Evolutionary conservation across 2,888 invertebrate genomes (phyloP).

Genomic region (Epinotia ramella): DNA sequence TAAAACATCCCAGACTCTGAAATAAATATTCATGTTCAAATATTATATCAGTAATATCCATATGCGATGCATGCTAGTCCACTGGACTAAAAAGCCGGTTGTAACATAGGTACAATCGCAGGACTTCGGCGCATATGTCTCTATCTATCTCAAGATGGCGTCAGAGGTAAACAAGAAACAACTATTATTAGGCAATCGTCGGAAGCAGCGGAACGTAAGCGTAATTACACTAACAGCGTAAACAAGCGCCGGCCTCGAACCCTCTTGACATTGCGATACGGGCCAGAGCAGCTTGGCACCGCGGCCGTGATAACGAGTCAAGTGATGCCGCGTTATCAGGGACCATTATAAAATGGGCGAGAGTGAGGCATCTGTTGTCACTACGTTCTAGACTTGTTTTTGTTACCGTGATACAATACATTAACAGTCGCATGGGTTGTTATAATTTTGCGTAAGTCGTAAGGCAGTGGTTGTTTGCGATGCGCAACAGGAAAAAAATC

Average conservation of each 20-base stretch:
- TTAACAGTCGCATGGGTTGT: neutral
- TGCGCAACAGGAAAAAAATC: too few species aligned
- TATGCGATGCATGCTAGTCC: neutral
- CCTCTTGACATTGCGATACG: constrained; percentile 62
- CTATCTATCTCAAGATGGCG: neutral
- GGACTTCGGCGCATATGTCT: constrained; percentile 2
- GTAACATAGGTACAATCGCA: neutral
- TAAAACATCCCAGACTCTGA: too few species aligned
- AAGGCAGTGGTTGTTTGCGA: neutral
- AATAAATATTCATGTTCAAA: neutral
- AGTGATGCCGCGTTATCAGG: constrained; percentile 48
- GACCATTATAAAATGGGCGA: constrained; percentile 52
- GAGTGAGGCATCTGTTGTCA: constrained; percentile 38
- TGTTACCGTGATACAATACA: constrained; percentile 19
- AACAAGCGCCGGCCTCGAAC: constrained; percentile 74
- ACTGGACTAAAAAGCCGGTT: neutral
- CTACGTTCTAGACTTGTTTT: constrained; percentile 36
- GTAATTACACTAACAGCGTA: constrained; percentile 64
- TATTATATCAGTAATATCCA: neutral
- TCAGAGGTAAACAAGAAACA: constrained; percentile 45
- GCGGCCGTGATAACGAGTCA: constrained; percentile 39
- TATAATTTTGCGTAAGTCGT: neutral
- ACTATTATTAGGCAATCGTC: constrained; percentile 68
- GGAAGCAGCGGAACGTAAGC: constrained; percentile 58
- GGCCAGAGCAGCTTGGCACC: constrained; percentile 58